Base-by-base conservation (phyloP, 2,797 vertebrate species). In the Silurus aristotelis region DNA sequence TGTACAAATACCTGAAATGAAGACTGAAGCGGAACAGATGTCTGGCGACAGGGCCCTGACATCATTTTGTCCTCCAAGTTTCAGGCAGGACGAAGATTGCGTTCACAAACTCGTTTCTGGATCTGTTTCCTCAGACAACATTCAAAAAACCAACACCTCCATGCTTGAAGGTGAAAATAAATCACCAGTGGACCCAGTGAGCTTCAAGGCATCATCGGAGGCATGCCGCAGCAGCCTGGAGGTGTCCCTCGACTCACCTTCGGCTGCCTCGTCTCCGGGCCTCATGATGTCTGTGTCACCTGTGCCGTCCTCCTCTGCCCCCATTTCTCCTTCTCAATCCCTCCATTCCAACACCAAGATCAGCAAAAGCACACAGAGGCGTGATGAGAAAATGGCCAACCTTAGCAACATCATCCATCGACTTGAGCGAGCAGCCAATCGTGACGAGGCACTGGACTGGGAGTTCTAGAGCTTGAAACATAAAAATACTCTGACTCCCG, bases 351-450 rank as follows among this genome's bases (percentile, higher is more conserved):
- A 92, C 81, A 90, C 95, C 90, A 98, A 96, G 93, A 94, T 95
- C 87, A 98, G 95, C 93, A 96, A 96, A 91, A 98, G 95, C 93
- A 92, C 96, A 93, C 97, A 98, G 94, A 96, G 97, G 94, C 96
- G 97, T 90, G 97, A 98, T 0, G 97, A 99, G 94, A 99, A 99
- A 95, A 98, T 99, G 97, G 98, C 98, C 89, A 99, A 99, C 94
- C 96, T 99, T 92, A 99, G 98, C 95, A 99, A 97, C 95, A 99
- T 99, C 94, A 99, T 99, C 92, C 97, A 99, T 91, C 94, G 98
- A 93, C 94, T 99, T 79, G 98, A 99, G 92, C 95, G 96, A 88
- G 98, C 98, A 0, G 98, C 98, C 92, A 99, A 99, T 91, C 95
- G 97, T 0, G 98, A 99, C 90, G 98, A 99, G 89, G 96, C 96